These are phyloP conservation scores for Holotrichia oblita DNA, from an alignment of 1,140 invertebrate genomes.

Conservation along the genomic window DNA sequence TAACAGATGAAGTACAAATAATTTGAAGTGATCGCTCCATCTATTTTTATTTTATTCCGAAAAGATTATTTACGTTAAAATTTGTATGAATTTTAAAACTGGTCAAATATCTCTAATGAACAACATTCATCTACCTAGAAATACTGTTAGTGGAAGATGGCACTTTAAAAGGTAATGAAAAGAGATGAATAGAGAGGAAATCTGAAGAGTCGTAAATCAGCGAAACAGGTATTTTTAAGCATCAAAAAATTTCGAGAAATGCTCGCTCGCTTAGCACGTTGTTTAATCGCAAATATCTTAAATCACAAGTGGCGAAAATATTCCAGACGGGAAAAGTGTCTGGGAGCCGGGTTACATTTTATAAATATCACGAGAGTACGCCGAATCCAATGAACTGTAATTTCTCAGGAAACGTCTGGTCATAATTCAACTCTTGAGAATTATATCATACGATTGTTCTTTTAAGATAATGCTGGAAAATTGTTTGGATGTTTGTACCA, in stretches of 20 bases:
- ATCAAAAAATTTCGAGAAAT: constrained; percentile 21
- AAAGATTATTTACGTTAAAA: no score
- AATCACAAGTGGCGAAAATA: constrained; percentile 9
- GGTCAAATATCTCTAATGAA: no score
- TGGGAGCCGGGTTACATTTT: constrained; percentile 11
- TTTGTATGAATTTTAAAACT: no score
- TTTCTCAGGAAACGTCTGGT: not conserved
- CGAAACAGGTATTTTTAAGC: constrained; percentile 36
- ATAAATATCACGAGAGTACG: constrained; percentile 15
- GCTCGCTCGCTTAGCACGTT: constrained; percentile 9
- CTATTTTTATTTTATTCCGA: no score
- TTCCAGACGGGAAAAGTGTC: constrained; percentile 5
- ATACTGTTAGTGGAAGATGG: no score
- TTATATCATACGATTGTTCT: not conserved
- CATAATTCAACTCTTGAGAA: not conserved
- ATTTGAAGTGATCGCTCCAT: no score
- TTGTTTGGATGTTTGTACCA: no score
- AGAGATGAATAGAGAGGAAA: not conserved
- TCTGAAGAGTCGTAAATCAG: constrained; percentile 22
- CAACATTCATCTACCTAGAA: no score
- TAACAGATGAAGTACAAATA: no score
- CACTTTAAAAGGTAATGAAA: not conserved
- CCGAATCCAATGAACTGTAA: not conserved
- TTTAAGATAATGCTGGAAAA: not conserved
- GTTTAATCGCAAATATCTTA: constrained; percentile 32